phyloP scores from a whole-genome alignment of 2,113 vertebrate species.

The Hemichromis elongatus region DNA sequence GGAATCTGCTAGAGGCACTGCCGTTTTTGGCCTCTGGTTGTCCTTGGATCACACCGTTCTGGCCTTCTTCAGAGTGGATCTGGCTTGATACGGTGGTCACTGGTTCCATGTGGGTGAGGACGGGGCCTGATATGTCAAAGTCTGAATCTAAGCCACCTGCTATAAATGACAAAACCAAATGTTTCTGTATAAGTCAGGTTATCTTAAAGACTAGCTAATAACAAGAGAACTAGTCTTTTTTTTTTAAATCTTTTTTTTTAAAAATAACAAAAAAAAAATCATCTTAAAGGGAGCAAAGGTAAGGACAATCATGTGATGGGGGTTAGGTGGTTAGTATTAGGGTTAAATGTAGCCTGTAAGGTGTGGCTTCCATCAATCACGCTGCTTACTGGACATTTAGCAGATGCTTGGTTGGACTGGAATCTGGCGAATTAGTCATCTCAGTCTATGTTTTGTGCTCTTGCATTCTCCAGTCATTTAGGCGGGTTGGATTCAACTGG shows the following conservation, averaged over 20 bases:
- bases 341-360: neutral
- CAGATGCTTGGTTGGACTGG: neutral
- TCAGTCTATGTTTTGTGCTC: neutral
- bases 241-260: neutral
- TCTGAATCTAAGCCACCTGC: slow-evolving; percentile 44
- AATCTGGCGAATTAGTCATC: neutral
- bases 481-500: neutral
- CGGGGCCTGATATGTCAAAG: slow-evolving; percentile 36
- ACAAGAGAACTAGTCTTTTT: neutral
- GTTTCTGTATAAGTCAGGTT: neutral
- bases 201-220: neutral
- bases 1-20: neutral
- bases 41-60: neutral
- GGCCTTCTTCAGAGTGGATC: slow-evolving; percentile 20
- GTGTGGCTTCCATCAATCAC: no score
- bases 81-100: slow-evolving; percentile 62
- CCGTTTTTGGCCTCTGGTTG: slow-evolving; percentile 31
- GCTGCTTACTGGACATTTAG: neutral
- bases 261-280: neutral
- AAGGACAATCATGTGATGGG: neutral
- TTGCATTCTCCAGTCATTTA: neutral
- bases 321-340: neutral
- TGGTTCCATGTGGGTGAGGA: slow-evolving; percentile 65
- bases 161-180: slow-evolving; percentile 22
- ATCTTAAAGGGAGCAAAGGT: neutral